Conservation (phyloP, 2,113 vertebrate species). For the Siniperca chuatsi region DNA sequence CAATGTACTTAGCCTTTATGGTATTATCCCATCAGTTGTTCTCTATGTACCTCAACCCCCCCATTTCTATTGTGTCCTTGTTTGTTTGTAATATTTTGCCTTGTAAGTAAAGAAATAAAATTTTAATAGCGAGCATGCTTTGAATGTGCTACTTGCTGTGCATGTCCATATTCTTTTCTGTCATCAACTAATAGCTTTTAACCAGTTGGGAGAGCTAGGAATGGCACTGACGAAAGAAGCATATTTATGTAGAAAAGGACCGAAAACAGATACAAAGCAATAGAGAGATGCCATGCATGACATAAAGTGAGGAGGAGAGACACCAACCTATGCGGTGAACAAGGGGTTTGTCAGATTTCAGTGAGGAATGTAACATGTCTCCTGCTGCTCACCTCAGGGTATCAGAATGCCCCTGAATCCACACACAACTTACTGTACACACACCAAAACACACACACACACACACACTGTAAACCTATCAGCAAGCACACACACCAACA, state of each 20-base stretch:
- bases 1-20: neutral
- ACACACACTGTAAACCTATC: slow-evolving; percentile 25
- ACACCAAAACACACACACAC: neutral
- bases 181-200: slow-evolving; percentile 2
- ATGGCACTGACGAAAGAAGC: neutral
- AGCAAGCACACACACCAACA: slow-evolving; percentile 12
- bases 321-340: slow-evolving; percentile 51
- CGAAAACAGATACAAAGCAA: neutral
- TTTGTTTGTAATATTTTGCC: neutral
- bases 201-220: neutral
- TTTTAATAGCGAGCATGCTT: neutral
- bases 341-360: slow-evolving; percentile 71
- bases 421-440: slow-evolving; percentile 15
- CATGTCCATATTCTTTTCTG: slow-evolving; percentile 3
- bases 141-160: slow-evolving; percentile 5
- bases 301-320: slow-evolving; percentile 8
- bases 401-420: slow-evolving; percentile 59
- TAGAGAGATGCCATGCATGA: slow-evolving; percentile 4
- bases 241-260: neutral
- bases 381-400: slow-evolving; percentile 74
- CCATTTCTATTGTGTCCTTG: neutral
- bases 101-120: neutral
- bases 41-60: neutral
- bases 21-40: neutral
- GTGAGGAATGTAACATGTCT: slow-evolving; percentile 73